A percentile compares a stretch with the other conserved stretches of the same genome.
phyloP scores from a whole-genome alignment of 1,140 invertebrate genomes.

The Thaumetopoea pityocampa region DNA sequence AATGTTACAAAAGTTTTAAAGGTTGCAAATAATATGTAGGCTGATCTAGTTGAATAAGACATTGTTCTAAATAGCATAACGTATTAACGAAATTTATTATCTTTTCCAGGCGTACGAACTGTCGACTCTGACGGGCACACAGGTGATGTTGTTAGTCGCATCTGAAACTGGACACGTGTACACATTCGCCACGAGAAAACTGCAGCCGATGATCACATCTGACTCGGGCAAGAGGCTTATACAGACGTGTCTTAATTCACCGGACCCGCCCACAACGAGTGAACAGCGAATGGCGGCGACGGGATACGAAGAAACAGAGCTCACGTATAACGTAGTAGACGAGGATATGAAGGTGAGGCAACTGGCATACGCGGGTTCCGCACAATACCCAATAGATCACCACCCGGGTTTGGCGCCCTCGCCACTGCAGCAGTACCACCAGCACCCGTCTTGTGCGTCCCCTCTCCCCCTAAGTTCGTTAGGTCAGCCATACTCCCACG shows the following conservation, averaged over 20 bases:
- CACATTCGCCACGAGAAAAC: conserved; percentile 98
- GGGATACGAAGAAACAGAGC: conserved; percentile 98
- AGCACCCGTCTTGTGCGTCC: conserved; percentile 77
- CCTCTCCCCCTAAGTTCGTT: conserved; percentile 78
- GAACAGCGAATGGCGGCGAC: conserved; percentile 99
- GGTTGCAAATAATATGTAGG: too few relatives aligned
- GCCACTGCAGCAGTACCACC: conserved; percentile 76
- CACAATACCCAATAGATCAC: conserved; percentile 79
- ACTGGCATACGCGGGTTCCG: conserved; percentile 88
- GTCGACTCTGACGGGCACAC: conserved; percentile 98
- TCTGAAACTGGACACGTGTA: conserved; percentile 99
- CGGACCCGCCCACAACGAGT: conserved; percentile 89
- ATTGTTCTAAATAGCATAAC: not conserved
- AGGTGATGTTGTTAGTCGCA: conserved; percentile 97
- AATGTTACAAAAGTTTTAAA: too few relatives aligned
- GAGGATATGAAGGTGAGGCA: conserved; percentile 97
- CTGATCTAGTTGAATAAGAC: too few relatives aligned
- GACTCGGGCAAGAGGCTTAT: conserved; percentile 99
- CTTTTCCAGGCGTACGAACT: conserved; percentile 95
- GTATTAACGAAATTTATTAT: conserved; percentile 17
- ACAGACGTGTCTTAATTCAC: conserved; percentile 98
- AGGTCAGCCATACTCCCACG: conserved; percentile 78
- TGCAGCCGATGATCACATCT: conserved; percentile 99
- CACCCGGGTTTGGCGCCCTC: conserved; percentile 77
- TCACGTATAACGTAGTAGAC: conserved; percentile 96